A percentile compares a stretch with the other conserved stretches of the same genome.
Evolutionary conservation across 2,888 invertebrate species (phyloP).

Genomic region (Drosophila imparisetae): DNA sequence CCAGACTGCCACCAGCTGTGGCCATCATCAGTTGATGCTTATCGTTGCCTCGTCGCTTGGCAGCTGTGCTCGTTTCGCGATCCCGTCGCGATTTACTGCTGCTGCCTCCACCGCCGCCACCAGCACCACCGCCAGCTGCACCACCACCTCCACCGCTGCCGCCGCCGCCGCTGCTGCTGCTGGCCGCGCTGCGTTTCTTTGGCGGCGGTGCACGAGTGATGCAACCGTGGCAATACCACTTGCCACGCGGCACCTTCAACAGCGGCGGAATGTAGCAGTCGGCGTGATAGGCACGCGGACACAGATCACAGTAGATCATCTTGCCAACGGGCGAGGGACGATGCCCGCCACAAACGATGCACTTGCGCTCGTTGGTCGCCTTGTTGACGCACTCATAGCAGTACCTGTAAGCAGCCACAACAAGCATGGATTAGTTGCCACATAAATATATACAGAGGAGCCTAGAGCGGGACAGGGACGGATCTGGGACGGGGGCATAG

Average conservation of each 20-base stretch:
- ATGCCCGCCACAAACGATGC: slow-evolving; percentile 95
- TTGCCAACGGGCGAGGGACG: slow-evolving; percentile 86
- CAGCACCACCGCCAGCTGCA: slow-evolving; percentile 58
- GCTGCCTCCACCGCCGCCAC: slow-evolving; percentile 78
- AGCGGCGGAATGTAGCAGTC: slow-evolving; percentile 96
- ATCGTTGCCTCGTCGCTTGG: slow-evolving; percentile 72
- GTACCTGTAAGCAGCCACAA: slow-evolving; percentile 87
- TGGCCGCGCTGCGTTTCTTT: slow-evolving; percentile 86
- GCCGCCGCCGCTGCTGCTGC: slow-evolving; percentile 65
- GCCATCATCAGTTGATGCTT: slow-evolving; percentile 55
- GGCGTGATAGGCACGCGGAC: slow-evolving; percentile 95
- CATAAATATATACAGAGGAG: no score
- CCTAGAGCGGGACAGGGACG: background rate
- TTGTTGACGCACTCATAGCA: slow-evolving; percentile 98
- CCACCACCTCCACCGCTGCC: slow-evolving; percentile 17
- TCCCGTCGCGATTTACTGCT: slow-evolving; percentile 86
- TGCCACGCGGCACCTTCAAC: slow-evolving; percentile 92
- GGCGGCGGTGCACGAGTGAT: slow-evolving; percentile 92
- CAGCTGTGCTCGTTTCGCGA: slow-evolving; percentile 75
- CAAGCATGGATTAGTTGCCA: background rate
- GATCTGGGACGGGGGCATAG: slow-evolving; percentile 3
- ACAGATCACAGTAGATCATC: slow-evolving; percentile 94
- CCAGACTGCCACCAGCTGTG: slow-evolving; percentile 47
- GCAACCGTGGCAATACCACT: slow-evolving; percentile 96
- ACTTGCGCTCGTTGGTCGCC: slow-evolving; percentile 95